Conservation (phyloP, 1,140 invertebrate genomes). For the Drosophila teissieri region DNA sequence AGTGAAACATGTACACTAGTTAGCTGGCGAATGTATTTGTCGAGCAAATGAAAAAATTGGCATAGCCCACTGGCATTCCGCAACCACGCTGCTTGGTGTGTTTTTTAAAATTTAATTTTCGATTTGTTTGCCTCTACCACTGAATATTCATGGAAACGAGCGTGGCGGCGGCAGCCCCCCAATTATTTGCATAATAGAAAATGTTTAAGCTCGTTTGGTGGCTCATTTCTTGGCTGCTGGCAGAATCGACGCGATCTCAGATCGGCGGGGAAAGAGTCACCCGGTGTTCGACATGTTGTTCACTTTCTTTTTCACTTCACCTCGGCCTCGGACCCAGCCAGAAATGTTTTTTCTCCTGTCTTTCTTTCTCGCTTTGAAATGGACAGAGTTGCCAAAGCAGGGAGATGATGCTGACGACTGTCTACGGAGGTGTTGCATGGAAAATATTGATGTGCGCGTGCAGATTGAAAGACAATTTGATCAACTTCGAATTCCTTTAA, state of each 20-base stretch:
- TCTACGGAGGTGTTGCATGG: not conserved
- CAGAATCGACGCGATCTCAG: constrained; percentile 27
- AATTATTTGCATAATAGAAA: constrained; percentile 62
- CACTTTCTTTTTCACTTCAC: constrained; percentile 70
- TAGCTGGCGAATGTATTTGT: no score
- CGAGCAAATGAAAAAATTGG: no score
- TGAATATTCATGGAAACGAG: constrained; percentile 45
- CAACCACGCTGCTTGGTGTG: not conserved
- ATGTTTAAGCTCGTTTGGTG: constrained; percentile 33
- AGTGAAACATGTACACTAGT: no score
- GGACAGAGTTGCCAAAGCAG: constrained; percentile 16
- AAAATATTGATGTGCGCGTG: constrained; percentile 1
- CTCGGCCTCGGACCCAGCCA: not conserved
- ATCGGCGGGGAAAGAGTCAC: constrained; percentile 5
- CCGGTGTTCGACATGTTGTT: constrained; percentile 42
- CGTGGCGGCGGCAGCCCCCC: constrained; percentile 6
- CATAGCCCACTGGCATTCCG: no score
- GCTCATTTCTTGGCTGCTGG: constrained; percentile 22
- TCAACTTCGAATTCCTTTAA: no score
- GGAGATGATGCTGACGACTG: constrained; percentile 17
- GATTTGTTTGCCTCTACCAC: not conserved
- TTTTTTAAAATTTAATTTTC: constrained; percentile 22
- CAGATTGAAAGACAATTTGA: not conserved
- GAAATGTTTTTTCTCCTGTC: constrained; percentile 3
- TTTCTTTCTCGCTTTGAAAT: constrained; percentile 15